A percentile compares a stretch with the other conserved stretches of the same genome.
These are phyloP conservation scores for Bellardia pandia DNA, from an alignment of 2,888 invertebrate species.

Conservation along the genomic window DNA sequence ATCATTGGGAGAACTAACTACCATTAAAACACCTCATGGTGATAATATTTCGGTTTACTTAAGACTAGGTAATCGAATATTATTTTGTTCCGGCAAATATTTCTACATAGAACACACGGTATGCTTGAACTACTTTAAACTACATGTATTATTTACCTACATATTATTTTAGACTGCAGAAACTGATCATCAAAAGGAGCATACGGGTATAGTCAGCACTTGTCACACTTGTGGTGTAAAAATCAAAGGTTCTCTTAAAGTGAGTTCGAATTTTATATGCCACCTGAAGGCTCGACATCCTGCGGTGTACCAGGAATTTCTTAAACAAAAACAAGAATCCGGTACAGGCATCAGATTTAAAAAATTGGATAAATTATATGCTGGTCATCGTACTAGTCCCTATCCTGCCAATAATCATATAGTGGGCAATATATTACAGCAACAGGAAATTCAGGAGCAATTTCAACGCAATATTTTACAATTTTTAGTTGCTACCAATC, in stretches of 20 bases:
- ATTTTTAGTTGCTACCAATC: constrained; percentile 55
- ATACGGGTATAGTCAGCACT: constrained; percentile 49
- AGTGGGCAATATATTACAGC: constrained; percentile 26
- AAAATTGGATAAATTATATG: neutral
- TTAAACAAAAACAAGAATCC: constrained; percentile 49
- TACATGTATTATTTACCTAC: neutral
- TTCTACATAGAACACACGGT: constrained; percentile 62
- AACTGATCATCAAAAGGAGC: constrained; percentile 57
- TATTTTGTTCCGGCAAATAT: constrained; percentile 62
- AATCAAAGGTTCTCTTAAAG: constrained; percentile 66
- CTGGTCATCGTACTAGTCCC: constrained; percentile 18
- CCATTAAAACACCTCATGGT: constrained; percentile 47
- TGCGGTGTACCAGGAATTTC: constrained; percentile 60
- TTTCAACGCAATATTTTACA: constrained; percentile 58
- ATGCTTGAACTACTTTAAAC: neutral
- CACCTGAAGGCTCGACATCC: constrained; percentile 64
- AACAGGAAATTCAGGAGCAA: constrained; percentile 47
- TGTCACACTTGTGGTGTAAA: constrained; percentile 62
- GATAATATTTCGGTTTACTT: constrained; percentile 30
- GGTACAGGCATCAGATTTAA: constrained; percentile 9
- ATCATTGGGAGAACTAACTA: constrained; percentile 19
- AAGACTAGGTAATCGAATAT: constrained; percentile 51
- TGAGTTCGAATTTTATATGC: constrained; percentile 64
- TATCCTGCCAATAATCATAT: constrained; percentile 26
- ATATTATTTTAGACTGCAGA: constrained; percentile 40